Conservation (phyloP, 2,797 vertebrate genomes). For the Dryobates pubescens region DNA sequence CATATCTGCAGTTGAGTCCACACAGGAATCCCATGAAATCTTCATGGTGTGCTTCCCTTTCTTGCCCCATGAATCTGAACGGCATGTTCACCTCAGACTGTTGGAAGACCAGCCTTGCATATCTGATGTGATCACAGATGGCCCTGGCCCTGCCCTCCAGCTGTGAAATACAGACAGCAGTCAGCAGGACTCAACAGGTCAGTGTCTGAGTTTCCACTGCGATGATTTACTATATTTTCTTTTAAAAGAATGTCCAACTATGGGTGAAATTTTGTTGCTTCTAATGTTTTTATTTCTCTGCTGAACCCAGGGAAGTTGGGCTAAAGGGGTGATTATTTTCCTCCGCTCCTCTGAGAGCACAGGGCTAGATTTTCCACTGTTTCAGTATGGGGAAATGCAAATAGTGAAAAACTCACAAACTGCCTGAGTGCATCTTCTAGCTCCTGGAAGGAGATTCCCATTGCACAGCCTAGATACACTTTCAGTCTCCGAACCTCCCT, state of each 20-base stretch:
- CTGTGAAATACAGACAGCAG: background rate
- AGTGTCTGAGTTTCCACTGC: background rate
- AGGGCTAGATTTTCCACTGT: background rate
- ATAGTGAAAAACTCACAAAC: background rate
- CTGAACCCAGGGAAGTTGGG: background rate
- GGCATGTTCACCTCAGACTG: background rate
- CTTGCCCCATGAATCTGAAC: background rate
- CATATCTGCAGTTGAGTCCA: background rate
- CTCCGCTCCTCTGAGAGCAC: background rate
- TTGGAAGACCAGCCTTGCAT: background rate
- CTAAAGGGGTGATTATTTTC: background rate
- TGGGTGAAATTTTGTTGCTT: background rate
- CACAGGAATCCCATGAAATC: background rate
- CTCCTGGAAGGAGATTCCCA: background rate
- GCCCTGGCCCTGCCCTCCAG: background rate
- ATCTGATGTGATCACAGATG: background rate
- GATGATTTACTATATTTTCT: background rate
- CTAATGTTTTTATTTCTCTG: background rate
- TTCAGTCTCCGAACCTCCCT: background rate
- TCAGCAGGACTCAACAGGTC: constrained; percentile 46
- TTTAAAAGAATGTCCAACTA: background rate
- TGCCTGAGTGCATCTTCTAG: background rate
- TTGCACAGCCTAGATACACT: background rate
- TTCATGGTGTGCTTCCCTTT: background rate
- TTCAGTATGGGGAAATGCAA: background rate